Conservation (phyloP, 1,140 invertebrate genomes). For the Ectropis grisescens region DNA sequence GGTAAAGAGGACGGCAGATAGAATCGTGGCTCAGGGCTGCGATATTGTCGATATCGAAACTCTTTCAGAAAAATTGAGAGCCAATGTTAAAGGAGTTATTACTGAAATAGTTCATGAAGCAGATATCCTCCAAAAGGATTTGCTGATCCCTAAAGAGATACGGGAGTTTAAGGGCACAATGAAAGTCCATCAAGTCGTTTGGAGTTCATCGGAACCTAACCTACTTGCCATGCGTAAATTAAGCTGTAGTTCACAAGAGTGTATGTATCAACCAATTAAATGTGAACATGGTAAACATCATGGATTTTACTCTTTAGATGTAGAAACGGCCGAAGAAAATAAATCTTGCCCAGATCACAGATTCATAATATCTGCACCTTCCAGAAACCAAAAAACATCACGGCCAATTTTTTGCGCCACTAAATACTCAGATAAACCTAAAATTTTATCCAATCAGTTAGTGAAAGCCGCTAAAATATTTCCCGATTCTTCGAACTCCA, state of each 20-base stretch:
- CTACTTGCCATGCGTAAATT: constrained; percentile 3
- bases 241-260: neutral
- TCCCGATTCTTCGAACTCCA: no score
- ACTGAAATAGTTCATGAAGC: constrained; percentile 1
- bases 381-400: no score
- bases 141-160: constrained; percentile 2
- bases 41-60: constrained; percentile 1
- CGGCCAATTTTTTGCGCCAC: no score
- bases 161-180: constrained; percentile 1
- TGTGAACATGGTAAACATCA: no score
- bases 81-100: constrained; percentile 1
- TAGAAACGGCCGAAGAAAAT: no score
- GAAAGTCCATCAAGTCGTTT: constrained; percentile 3
- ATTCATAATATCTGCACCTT: no score
- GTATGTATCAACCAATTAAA: no score
- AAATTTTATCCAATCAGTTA: no score
- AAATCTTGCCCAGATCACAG: no score
- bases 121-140: constrained; percentile 3
- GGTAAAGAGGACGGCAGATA: constrained; percentile 4
- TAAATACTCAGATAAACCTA: no score
- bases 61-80: neutral
- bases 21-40: constrained; percentile 1
- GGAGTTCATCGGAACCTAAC: neutral
- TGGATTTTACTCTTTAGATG: no score
- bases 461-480: no score